Percentiles rank a stretch among this genome's conserved stretches.
phyloP scores from a whole-genome alignment of 2,888 invertebrate genomes.

The Prosopocoilus inquinatus region DNA sequence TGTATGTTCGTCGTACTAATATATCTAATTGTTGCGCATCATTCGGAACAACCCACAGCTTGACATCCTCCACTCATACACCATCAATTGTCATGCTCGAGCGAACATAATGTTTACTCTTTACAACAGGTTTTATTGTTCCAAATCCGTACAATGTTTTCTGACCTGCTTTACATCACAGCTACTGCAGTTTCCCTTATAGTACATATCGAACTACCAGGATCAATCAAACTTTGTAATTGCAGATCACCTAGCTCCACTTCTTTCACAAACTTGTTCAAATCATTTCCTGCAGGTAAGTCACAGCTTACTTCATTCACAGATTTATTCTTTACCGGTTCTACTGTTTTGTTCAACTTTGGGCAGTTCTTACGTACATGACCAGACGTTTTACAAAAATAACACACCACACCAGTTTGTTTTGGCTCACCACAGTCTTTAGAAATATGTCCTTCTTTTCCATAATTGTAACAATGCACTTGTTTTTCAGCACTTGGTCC shows the following conservation, averaged over 20 bases:
- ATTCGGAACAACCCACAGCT: slow-evolving; percentile 29
- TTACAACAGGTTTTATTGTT: neutral
- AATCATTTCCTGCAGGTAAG: neutral
- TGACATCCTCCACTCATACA: slow-evolving; percentile 19
- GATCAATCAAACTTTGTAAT: slow-evolving; percentile 17
- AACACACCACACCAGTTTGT: no score
- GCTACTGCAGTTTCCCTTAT: slow-evolving; percentile 23
- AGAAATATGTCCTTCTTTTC: no score
- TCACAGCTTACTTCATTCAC: no score
- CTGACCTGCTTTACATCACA: slow-evolving; percentile 9
- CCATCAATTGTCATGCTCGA: slow-evolving; percentile 12
- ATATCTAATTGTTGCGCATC: slow-evolving; percentile 24
- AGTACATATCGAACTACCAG: slow-evolving; percentile 30
- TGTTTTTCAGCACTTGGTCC: no score
- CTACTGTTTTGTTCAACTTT: no score
- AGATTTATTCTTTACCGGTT: no score
- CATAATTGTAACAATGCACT: no score
- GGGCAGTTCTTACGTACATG: no score
- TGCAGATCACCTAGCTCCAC: neutral
- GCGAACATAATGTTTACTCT: neutral
- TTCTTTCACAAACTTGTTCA: neutral
- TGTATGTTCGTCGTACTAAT: neutral
- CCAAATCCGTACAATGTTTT: neutral
- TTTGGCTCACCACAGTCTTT: no score
- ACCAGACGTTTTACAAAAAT: no score